These are phyloP conservation scores for Napeogenes sylphis DNA, from an alignment of 2,888 invertebrate genomes.

Conservation along the genomic window DNA sequence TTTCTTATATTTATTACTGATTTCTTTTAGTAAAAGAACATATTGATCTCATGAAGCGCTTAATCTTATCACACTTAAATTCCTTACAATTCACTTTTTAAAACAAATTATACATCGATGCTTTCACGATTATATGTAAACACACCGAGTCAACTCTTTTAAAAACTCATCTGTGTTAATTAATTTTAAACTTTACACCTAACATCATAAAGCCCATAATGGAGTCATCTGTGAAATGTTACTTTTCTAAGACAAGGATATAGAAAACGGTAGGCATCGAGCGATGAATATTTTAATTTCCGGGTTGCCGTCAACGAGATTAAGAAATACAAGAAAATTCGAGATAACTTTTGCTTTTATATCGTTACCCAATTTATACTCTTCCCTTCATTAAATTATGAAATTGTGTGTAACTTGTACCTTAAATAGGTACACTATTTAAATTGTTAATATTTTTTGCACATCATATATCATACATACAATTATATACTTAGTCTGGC, in stretches of 20 bases:
- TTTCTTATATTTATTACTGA: background rate
- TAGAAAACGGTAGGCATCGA: conserved; percentile 27
- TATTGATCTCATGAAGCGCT: background rate
- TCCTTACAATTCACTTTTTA: conserved; percentile 15
- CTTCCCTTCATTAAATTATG: conserved; percentile 11
- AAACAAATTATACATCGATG: conserved; percentile 17
- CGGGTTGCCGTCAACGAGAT: conserved; percentile 31
- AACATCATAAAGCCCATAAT: conserved; percentile 10
- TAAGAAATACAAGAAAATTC: conserved; percentile 30
- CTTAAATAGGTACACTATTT: background rate
- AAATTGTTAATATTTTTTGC: background rate
- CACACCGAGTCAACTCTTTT: conserved; percentile 19
- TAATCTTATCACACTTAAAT: background rate
- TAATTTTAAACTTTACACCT: background rate
- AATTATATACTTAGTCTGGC: no score
- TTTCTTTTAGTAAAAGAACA: background rate
- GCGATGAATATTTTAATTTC: conserved; percentile 33
- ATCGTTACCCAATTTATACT: conserved; percentile 20
- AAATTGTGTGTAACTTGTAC: conserved; percentile 7
- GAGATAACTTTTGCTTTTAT: conserved; percentile 28
- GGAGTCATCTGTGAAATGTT: background rate
- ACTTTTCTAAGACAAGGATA: conserved; percentile 25
- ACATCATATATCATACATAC: no score
- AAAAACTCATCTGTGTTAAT: background rate
- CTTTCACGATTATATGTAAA: conserved; percentile 21